phyloP scores from a whole-genome alignment of 2,888 invertebrate species.

The Caenorhabditis zanzibari region DNA sequence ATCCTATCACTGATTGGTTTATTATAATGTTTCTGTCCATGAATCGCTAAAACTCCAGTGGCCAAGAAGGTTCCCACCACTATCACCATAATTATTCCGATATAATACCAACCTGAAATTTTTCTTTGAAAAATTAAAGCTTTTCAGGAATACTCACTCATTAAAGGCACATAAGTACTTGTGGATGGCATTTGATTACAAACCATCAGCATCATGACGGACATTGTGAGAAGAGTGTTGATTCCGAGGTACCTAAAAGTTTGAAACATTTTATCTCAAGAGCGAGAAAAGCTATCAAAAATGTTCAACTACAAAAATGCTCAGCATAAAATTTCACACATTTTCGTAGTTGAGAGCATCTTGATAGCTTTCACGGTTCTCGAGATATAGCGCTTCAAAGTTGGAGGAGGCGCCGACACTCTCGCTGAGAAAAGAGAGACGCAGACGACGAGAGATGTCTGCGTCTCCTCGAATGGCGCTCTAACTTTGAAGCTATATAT shows the following conservation, averaged over 20 bases:
- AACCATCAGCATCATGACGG: constrained; percentile 85
- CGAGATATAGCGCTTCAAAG: not conserved
- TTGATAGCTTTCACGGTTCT: not conserved
- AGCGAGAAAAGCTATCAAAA: not conserved
- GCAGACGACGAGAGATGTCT: too few species aligned
- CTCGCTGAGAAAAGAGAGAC: too few species aligned
- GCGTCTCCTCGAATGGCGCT: too few species aligned
- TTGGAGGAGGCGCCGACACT: not conserved
- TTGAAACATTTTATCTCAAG: not conserved
- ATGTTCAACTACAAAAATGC: not conserved
- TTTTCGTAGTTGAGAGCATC: not conserved
- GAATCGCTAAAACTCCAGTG: constrained; percentile 84
- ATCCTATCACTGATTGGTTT: constrained; percentile 63
- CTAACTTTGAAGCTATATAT: not conserved
- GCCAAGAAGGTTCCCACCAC: constrained; percentile 85
- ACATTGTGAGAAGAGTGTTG: constrained; percentile 84
- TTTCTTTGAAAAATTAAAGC: not conserved
- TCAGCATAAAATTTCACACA: not conserved
- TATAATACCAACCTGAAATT: constrained; percentile 85
- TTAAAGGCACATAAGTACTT: constrained; percentile 85
- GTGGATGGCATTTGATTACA: constrained; percentile 85
- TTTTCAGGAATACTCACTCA: constrained; percentile 82
- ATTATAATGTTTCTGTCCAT: constrained; percentile 74
- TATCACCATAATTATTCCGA: constrained; percentile 85
- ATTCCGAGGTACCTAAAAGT: constrained; percentile 73